These are phyloP conservation scores for Brachyistius frenatus DNA, from an alignment of 2,113 vertebrate genomes.

Conservation along the genomic window DNA sequence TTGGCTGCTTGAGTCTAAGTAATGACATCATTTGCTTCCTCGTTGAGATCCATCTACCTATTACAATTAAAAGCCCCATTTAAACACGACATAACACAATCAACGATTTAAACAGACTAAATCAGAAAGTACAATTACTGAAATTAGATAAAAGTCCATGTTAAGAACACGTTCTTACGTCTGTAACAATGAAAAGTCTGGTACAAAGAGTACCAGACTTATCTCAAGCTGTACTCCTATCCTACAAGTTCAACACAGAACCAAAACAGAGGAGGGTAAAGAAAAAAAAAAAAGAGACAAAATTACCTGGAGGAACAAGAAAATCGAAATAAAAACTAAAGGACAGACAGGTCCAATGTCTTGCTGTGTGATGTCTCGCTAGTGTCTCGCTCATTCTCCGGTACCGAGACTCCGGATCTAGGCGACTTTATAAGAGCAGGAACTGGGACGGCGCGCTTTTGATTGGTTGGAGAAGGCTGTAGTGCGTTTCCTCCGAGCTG, in stretches of 20 bases:
- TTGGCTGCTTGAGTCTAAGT: not conserved
- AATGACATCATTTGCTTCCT: conserved; percentile 63
- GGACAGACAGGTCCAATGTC: conserved; percentile 74
- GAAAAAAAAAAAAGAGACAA: not conserved
- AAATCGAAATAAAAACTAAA: conserved; percentile 75
- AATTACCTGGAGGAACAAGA: conserved; percentile 71
- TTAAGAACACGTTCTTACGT: not conserved
- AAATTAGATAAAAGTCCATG: not conserved
- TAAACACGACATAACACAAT: too few relatives aligned
- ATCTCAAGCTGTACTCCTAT: too few relatives aligned
- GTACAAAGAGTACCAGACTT: not conserved
- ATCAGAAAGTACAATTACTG: not conserved
- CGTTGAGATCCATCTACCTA: not conserved
- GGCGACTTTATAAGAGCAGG: conserved; percentile 71
- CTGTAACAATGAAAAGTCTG: not conserved
- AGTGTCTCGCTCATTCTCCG: conserved; percentile 75
- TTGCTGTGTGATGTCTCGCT: conserved; percentile 3
- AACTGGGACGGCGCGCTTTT: conserved; percentile 41
- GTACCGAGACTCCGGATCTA: not conserved
- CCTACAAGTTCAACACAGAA: not conserved
- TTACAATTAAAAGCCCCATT: not conserved
- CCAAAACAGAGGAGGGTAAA: not conserved
- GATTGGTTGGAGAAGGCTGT: conserved; percentile 61
- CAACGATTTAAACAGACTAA: not conserved
- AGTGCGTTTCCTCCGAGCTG: conserved; percentile 4